Percentiles rank a stretch among this genome's conserved stretches.
Evolutionary conservation across 2,113 vertebrate species (phyloP).

Genomic region (Hippocampus mohnikei): DNA sequence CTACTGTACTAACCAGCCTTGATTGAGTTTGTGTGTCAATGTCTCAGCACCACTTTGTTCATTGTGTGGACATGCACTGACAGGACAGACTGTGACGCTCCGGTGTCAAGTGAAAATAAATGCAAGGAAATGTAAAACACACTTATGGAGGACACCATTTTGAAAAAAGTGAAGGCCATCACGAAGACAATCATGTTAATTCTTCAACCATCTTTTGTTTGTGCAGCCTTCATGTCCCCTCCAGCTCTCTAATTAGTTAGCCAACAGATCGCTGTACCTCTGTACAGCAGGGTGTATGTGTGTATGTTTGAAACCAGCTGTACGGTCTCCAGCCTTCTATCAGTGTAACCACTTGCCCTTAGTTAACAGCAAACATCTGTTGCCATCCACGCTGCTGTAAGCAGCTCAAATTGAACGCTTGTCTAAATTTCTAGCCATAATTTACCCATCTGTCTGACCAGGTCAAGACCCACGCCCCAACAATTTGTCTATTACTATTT

Average conservation of each 20-base stretch:
- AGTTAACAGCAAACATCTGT: constrained; percentile 63
- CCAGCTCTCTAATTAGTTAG: constrained; percentile 53
- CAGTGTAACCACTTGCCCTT: constrained; percentile 58
- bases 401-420: constrained; percentile 13
- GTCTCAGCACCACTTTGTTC: no score
- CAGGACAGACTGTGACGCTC: no score
- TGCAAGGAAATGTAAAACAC: not conserved
- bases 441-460: not conserved
- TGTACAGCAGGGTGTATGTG: constrained; percentile 41
- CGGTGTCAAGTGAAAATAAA: not conserved
- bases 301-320: constrained; percentile 47
- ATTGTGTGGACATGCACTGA: no score
- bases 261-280: constrained; percentile 41
- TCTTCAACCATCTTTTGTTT: constrained; percentile 15
- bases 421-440: not conserved
- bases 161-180: not conserved
- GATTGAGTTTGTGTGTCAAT: no score
- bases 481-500: not conserved
- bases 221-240: constrained; percentile 14
- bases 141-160: not conserved
- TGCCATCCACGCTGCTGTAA: constrained; percentile 35
- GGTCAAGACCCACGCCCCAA: not conserved
- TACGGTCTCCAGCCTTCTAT: constrained; percentile 61
- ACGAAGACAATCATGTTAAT: constrained; percentile 1
- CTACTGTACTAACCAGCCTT: no score